Percentiles rank a stretch among this genome's conserved stretches.
These are phyloP conservation scores for Acyrthosiphon pisum DNA, from an alignment of 1,140 invertebrate species.

Conservation along the genomic window DNA sequence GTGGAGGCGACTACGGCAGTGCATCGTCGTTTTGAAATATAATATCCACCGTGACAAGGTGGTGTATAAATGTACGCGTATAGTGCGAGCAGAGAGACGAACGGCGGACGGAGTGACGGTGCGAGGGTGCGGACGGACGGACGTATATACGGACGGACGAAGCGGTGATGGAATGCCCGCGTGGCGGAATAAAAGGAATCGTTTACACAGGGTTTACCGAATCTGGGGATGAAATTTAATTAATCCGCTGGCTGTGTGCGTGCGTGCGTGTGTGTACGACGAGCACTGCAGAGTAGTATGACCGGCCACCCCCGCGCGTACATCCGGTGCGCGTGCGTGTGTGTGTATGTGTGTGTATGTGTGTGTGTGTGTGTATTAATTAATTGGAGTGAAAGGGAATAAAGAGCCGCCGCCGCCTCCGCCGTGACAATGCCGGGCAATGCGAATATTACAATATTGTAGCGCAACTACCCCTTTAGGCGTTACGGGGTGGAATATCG, in stretches of 20 bases:
- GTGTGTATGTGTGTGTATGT: not conserved
- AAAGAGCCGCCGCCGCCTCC: not conserved
- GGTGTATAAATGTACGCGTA: not conserved
- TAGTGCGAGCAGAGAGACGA: not conserved
- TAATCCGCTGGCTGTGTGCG: conserved; percentile 28
- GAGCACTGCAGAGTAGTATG: not conserved
- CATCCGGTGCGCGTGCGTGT: conserved; percentile 20
- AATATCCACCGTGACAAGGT: conserved; percentile 17
- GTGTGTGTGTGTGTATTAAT: conserved; percentile 49
- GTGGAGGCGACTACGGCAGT: not conserved
- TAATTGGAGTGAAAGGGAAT: conserved; percentile 45
- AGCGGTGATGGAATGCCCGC: conserved; percentile 37
- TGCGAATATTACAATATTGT: conserved; percentile 46
- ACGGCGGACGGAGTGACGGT: not conserved
- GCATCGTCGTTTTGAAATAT: conserved; percentile 45
- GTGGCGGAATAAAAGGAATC: conserved; percentile 52
- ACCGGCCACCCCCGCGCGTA: not conserved
- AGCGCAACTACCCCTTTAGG: not conserved
- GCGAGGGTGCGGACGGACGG: not conserved
- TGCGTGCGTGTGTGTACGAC: not conserved
- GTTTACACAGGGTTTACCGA: conserved; percentile 43
- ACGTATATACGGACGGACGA: not conserved
- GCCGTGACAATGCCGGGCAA: conserved; percentile 45
- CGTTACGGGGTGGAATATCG: not conserved
- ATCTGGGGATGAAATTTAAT: conserved; percentile 53